phyloP scores from a whole-genome alignment of 2,888 invertebrate species.

The Criorhina ranunculi region DNA sequence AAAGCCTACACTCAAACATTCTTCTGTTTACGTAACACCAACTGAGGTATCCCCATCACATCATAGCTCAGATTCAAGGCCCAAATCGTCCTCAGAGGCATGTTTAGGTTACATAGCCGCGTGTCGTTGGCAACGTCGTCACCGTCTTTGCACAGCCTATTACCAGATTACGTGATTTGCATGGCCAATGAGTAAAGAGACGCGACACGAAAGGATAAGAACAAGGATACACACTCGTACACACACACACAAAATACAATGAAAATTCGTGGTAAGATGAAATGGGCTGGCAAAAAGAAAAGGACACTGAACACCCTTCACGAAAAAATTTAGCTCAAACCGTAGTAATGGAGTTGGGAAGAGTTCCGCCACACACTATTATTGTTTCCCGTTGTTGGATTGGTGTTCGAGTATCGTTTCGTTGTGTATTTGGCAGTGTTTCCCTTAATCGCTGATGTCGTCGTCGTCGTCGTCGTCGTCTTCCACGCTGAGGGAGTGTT shows the following conservation, averaged over 20 bases:
- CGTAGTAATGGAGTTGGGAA: conserved; percentile 12
- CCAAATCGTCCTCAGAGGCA: conserved; percentile 30
- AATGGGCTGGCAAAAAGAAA: conserved; percentile 54
- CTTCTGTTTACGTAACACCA: conserved; percentile 10
- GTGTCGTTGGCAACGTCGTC: conserved; percentile 25
- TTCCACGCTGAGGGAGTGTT: conserved; percentile 46
- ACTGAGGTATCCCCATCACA: neutral
- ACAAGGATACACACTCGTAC: conserved; percentile 14
- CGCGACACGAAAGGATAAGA: conserved; percentile 35
- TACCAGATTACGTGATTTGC: conserved; percentile 74
- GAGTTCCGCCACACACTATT: neutral
- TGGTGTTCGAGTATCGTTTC: conserved; percentile 28
- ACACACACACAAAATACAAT: neutral
- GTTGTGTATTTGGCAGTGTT: conserved; percentile 25
- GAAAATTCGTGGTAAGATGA: conserved; percentile 44
- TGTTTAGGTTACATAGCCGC: conserved; percentile 2
- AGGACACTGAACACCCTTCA: conserved; percentile 26
- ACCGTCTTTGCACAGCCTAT: conserved; percentile 67
- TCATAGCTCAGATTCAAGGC: neutral
- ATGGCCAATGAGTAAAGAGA: conserved; percentile 53
- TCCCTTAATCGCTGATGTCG: conserved; percentile 61
- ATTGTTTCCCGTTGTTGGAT: conserved; percentile 23
- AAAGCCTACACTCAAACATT: conserved; percentile 2
- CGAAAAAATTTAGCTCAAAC: neutral
- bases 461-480: conserved; percentile 55